Percentiles rank a stretch among this genome's conserved stretches.
These are phyloP conservation scores for Megaustenia siamemsis DNA, from an alignment of 2,888 invertebrate species.

Conservation along the genomic window DNA sequence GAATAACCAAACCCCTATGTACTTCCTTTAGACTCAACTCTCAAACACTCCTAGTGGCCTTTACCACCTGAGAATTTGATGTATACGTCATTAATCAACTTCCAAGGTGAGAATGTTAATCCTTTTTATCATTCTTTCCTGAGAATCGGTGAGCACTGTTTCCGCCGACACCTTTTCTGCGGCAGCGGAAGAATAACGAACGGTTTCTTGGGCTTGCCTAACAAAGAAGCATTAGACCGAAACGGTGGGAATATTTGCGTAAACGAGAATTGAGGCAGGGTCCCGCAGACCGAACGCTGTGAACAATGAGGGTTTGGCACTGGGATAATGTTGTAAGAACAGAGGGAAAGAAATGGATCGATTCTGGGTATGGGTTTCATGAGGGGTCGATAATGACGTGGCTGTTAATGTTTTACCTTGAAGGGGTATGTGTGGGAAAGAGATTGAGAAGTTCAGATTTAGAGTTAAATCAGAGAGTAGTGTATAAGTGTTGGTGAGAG, in stretches of 20 bases:
- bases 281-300: background rate
- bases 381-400: background rate
- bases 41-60: too few species aligned
- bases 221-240: slow-evolving; percentile 10
- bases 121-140: background rate
- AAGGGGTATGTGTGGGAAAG: background rate
- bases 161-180: background rate
- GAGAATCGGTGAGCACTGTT: background rate
- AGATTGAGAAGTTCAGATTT: too few species aligned
- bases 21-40: too few species aligned
- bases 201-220: background rate
- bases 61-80: too few species aligned
- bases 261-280: background rate
- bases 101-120: background rate
- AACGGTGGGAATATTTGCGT: background rate
- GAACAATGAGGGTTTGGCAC: background rate
- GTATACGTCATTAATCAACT: background rate
- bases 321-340: background rate
- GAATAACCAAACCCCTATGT: too few species aligned
- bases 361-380: background rate
- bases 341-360: background rate
- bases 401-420: background rate
- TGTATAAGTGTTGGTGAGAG: too few species aligned
- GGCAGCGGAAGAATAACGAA: background rate
- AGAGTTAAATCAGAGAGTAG: too few species aligned